A percentile compares a stretch with the other conserved stretches of the same genome.
Evolutionary conservation across 2,888 invertebrate genomes (phyloP).

Genomic region (Iphiclides podalirius): DNA sequence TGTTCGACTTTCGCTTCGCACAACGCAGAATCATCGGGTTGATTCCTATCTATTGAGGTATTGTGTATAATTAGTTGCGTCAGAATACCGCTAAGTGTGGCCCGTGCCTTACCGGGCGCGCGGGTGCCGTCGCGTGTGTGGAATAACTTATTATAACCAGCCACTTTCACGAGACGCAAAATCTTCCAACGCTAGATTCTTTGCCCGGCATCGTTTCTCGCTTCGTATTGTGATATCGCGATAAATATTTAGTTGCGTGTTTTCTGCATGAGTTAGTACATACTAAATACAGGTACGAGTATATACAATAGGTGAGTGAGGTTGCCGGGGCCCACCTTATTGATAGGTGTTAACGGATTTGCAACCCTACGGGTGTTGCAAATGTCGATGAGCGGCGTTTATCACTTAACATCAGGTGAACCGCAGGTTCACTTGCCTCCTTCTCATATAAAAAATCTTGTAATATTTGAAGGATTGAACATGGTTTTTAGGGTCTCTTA

Average conservation of each 20-base stretch:
- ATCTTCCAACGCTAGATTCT: slow-evolving; percentile 30
- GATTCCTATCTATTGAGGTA: slow-evolving; percentile 52
- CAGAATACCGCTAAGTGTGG: slow-evolving; percentile 58
- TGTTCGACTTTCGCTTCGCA: slow-evolving; percentile 66
- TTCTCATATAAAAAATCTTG: too few relatives aligned
- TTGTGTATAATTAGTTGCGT: slow-evolving; percentile 74
- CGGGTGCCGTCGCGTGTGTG: slow-evolving; percentile 53
- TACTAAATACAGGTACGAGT: too few relatives aligned
- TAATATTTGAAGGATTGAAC: too few relatives aligned
- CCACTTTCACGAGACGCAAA: slow-evolving; percentile 67
- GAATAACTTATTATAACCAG: slow-evolving; percentile 57
- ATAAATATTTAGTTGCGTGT: neutral
- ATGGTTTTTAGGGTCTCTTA: too few relatives aligned
- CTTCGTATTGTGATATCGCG: neutral
- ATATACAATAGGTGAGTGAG: too few relatives aligned
- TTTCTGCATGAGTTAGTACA: too few relatives aligned
- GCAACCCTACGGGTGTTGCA: too few relatives aligned
- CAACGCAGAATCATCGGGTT: slow-evolving; percentile 33
- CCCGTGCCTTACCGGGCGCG: slow-evolving; percentile 54
- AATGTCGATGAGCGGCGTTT: too few relatives aligned
- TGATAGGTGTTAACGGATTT: too few relatives aligned
- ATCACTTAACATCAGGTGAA: too few relatives aligned
- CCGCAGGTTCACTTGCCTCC: too few relatives aligned
- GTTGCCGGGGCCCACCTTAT: too few relatives aligned
- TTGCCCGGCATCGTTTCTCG: neutral